A percentile compares a stretch with the other conserved stretches of the same genome.
phyloP scores from a whole-genome alignment of 1,140 invertebrate species.

The Araneus ventricosus region DNA sequence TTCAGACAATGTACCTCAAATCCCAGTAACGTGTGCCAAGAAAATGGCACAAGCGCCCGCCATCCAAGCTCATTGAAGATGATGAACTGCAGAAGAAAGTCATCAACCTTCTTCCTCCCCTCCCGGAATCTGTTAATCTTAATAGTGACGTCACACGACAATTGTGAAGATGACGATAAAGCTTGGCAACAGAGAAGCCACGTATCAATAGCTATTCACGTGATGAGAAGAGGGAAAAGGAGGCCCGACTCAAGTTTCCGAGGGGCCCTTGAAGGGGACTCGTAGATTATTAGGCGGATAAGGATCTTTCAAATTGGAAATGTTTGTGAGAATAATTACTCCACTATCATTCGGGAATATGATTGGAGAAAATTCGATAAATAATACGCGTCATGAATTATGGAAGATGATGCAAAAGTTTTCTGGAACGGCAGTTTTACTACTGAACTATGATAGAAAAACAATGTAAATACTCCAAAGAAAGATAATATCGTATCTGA shows the following conservation, averaged over 20 bases:
- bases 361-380: not conserved
- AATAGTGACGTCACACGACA: conserved; percentile 63
- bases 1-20: too few relatives aligned
- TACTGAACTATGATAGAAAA: not conserved
- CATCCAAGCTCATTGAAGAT: conserved; percentile 24
- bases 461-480: not conserved
- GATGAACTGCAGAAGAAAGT: conserved; percentile 48
- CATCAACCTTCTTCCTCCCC: not conserved
- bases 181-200: not conserved
- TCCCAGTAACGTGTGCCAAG: not conserved
- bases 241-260: conserved; percentile 12
- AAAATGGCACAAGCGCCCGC: not conserved
- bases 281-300: conserved; percentile 57
- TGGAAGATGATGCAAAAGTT: conserved; percentile 49
- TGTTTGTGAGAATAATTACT: conserved; percentile 47
- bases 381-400: conserved; percentile 57
- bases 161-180: conserved; percentile 44
- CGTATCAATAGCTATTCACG: conserved; percentile 51
- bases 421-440: not conserved
- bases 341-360: not conserved
- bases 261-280: conserved; percentile 46
- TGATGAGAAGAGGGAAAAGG: conserved; percentile 31
- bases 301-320: conserved; percentile 46
- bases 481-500: not conserved
- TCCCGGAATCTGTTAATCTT: conserved; percentile 44